A percentile compares a stretch with the other conserved stretches of the same genome.
These are phyloP conservation scores for Nibea coibor DNA, from an alignment of 2,113 vertebrate species.

Conservation along the genomic window DNA sequence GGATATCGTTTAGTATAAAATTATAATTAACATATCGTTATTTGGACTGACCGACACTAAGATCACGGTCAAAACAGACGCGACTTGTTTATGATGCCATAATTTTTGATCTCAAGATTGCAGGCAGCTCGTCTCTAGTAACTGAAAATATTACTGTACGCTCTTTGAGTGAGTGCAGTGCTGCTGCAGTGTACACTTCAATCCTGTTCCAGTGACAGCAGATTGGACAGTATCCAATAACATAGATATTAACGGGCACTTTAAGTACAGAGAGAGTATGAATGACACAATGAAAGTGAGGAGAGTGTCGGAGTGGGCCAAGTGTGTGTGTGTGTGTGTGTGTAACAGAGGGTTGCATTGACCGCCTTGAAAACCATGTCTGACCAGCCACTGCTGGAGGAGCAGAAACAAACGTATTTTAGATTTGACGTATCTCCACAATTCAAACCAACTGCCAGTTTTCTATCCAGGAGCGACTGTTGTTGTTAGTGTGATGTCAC, in stretches of 20 bases:
- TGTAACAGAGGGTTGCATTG: slow-evolving; percentile 27
- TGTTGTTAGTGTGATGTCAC: too few relatives aligned
- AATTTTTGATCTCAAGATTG: slow-evolving; percentile 42
- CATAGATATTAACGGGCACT: slow-evolving; percentile 59
- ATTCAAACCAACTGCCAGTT: too few relatives aligned
- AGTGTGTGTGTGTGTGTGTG: slow-evolving; percentile 1
- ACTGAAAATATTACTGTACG: slow-evolving; percentile 38
- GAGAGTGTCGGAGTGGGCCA: slow-evolving; percentile 20
- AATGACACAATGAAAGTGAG: slow-evolving; percentile 61
- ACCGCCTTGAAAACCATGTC: slow-evolving; percentile 36
- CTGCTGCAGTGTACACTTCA: slow-evolving; percentile 33
- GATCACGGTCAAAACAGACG: slow-evolving; percentile 21
- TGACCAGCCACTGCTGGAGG: slow-evolving; percentile 31
- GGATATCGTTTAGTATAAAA: slow-evolving; percentile 3
- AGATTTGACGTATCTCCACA: too few relatives aligned
- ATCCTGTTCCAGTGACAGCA: slow-evolving; percentile 32
- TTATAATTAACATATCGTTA: slow-evolving; percentile 34
- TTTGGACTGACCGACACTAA: slow-evolving; percentile 30
- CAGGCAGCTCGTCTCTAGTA: slow-evolving; percentile 39
- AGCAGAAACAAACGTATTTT: too few relatives aligned
- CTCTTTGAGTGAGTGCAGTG: slow-evolving; percentile 37
- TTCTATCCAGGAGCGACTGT: too few relatives aligned
- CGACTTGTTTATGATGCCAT: slow-evolving; percentile 33
- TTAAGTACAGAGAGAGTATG: slow-evolving; percentile 43
- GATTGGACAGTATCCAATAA: slow-evolving; percentile 53